Conservation (phyloP, 2,113 vertebrate genomes). For the Phrynosoma platyrhinos region DNA sequence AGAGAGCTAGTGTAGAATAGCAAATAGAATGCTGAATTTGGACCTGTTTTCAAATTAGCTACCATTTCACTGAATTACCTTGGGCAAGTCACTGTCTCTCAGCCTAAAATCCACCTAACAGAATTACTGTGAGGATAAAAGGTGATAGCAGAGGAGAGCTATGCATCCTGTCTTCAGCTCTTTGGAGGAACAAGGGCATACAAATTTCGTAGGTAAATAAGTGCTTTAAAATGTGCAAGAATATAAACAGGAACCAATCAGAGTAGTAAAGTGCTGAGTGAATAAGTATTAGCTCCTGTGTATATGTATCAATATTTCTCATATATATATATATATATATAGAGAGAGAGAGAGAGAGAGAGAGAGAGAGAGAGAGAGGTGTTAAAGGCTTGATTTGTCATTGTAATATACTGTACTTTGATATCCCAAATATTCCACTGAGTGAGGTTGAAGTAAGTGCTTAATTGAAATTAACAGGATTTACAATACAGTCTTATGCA, state of each 20-base stretch:
- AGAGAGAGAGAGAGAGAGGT: neutral
- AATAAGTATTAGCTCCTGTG: neutral
- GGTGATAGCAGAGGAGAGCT: neutral
- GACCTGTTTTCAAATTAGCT: constrained; percentile 4
- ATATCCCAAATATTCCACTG: neutral
- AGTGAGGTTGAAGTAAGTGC: neutral
- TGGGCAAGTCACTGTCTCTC: neutral
- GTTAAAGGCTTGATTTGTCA: neutral
- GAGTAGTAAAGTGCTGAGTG: neutral
- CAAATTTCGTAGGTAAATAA: neutral
- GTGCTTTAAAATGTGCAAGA: neutral
- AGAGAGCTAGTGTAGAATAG: neutral
- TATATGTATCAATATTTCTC: too few relatives aligned
- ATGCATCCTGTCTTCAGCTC: neutral
- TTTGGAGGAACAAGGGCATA: neutral
- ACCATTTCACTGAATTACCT: neutral
- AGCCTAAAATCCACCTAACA: neutral
- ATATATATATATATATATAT: too few relatives aligned
- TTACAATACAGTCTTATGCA: neutral
- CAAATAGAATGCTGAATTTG: neutral
- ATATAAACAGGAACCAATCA: neutral
- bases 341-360: too few relatives aligned
- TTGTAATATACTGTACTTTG: neutral
- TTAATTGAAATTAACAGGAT: neutral
- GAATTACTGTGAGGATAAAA: neutral